Base-by-base conservation (phyloP, 2,113 vertebrate species). In the Orcinus orca region DNA sequence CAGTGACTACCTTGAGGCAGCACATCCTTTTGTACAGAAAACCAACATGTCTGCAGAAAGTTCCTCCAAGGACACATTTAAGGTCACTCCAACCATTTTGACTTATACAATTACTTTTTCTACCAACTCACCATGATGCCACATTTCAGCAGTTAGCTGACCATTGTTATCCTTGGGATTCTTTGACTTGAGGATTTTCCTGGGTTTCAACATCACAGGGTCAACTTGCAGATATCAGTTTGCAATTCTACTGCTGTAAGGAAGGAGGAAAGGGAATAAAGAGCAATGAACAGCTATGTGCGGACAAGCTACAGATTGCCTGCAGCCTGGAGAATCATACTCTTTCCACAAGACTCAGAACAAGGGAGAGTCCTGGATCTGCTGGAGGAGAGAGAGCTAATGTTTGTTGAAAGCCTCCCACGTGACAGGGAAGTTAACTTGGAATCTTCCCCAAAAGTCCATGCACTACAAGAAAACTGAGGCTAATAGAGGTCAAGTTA, bases 181-280 rank as follows among this genome's bases (percentile, higher is more conserved):
- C 47, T 65, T 79, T 93, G 85, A 81, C 96, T 73, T 93, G 55
- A 93, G 47, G 26, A 63, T 91, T 87, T 85, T 63, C 13, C 26
- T 74, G 70, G 33, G 6, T 86, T 95, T 68, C 65, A 83, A 36
- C 41, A 90, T 79, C 76, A 94, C 60, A 83, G 33, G 25, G 6
- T 76, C 41, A 65, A 80, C 12, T n/a, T 96, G 20, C 53, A 94
- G 36, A 50, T 80, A 82, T 50, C 38, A 88, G 29, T 79, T 94
- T 76, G 9, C 23, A 97, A 68, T 87, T 94, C 62, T 94, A 8
- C n/a, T 73, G 25, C n/a, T 80, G 3, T 62, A 62, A 95, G 9
- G 33, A 18, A 73, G 79, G 50, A 76, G 31, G 18, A 73, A 74
- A 73, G 13, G 5, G 21, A 79, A 67, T 79, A 77, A 90, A 89